phyloP scores from a whole-genome alignment of 2,113 vertebrate species.

The Bos javanicus region DNA sequence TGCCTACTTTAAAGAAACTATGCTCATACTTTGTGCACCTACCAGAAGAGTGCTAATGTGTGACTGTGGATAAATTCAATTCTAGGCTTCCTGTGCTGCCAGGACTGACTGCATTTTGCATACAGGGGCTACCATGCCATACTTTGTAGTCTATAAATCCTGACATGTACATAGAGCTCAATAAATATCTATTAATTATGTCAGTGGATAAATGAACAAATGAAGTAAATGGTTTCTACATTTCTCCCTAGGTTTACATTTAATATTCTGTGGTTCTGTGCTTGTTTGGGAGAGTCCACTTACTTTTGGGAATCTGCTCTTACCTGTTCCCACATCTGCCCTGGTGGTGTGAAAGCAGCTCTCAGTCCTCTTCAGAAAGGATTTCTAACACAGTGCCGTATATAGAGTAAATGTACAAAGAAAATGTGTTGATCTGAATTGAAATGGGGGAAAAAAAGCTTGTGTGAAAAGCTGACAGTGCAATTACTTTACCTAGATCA shows the following conservation, averaged over 20 bases:
- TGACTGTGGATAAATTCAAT: neutral
- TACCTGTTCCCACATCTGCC: neutral
- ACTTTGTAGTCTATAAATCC: neutral
- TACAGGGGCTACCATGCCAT: neutral
- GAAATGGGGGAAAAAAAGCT: neutral
- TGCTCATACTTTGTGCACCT: neutral
- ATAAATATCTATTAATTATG: neutral
- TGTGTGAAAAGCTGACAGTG: slow-evolving; percentile 45
- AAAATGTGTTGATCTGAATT: neutral
- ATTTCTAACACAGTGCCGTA: neutral
- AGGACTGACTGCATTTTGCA: neutral
- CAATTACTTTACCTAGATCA: slow-evolving; percentile 34
- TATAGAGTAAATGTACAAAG: neutral
- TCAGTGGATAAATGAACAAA: neutral
- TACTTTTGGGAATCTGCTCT: neutral
- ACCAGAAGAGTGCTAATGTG: neutral
- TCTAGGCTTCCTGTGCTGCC: neutral
- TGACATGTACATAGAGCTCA: neutral
- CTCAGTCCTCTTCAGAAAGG: neutral
- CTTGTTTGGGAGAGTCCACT: neutral
- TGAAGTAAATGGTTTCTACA: neutral
- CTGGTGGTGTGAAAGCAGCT: neutral
- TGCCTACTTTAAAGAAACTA: neutral
- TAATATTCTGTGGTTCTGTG: neutral
- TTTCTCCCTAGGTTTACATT: neutral